Conservation (phyloP, 2,113 vertebrate species). For the Chiloscyllium plagiosum region DNA sequence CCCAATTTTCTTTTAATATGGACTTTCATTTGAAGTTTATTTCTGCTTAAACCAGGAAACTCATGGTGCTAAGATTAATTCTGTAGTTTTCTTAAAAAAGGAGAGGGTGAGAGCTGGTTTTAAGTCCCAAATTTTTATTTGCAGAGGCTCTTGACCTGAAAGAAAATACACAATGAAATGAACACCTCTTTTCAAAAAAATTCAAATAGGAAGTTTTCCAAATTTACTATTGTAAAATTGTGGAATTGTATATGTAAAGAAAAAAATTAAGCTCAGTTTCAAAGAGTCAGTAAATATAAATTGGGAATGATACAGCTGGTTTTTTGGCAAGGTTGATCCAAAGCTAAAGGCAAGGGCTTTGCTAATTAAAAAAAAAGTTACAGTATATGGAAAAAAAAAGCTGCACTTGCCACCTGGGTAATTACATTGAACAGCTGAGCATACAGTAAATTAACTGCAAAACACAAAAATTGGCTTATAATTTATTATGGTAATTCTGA, state of each 20-base stretch:
- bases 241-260: not conserved
- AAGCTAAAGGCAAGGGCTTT: not conserved
- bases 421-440: constrained; percentile 9
- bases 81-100: not conserved
- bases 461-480: not conserved
- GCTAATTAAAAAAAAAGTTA: not conserved
- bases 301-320: not conserved
- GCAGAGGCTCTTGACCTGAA: not conserved
- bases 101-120: not conserved
- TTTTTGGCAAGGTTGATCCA: not conserved
- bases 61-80: not conserved
- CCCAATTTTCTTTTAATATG: not conserved
- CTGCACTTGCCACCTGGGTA: not conserved
- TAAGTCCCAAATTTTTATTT: not conserved
- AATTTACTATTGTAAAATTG: not conserved
- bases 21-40: not conserved
- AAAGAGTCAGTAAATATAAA: not conserved
- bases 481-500: constrained; percentile 27
- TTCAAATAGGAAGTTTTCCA: not conserved
- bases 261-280: not conserved
- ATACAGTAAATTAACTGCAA: not conserved
- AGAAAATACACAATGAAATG: not conserved
- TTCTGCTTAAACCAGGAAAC: not conserved
- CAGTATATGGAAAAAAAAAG: not conserved
- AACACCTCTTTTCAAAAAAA: not conserved